These are phyloP conservation scores for Tyto alba DNA, from an alignment of 2,113 vertebrate genomes.

Conservation along the genomic window DNA sequence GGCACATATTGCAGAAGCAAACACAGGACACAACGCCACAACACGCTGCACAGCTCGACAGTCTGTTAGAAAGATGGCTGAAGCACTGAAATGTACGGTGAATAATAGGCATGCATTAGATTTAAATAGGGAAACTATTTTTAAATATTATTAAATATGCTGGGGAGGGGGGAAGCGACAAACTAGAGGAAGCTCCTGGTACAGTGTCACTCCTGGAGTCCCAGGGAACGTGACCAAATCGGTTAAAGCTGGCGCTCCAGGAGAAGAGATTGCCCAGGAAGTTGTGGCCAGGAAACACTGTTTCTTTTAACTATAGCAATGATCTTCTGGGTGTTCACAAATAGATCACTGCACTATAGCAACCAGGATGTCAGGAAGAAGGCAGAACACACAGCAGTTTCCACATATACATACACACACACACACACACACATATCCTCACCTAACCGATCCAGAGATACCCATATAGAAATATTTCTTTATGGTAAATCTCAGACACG, in stretches of 20 bases:
- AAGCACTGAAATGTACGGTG: constrained; percentile 31
- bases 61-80: constrained; percentile 56
- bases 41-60: background rate
- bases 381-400: constrained; percentile 48
- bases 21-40: background rate
- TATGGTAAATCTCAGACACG: background rate
- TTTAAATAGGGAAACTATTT: constrained; percentile 56
- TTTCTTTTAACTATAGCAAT: constrained; percentile 70
- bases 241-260: background rate
- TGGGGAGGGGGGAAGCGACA: background rate
- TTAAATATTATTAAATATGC: constrained; percentile 20
- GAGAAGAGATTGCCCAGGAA: constrained; percentile 69
- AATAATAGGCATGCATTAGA: constrained; percentile 49
- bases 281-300: constrained; percentile 71
- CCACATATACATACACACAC: constrained; percentile 10
- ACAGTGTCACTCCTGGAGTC: background rate
- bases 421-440: background rate
- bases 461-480: background rate
- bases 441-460: background rate
- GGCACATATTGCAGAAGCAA: background rate
- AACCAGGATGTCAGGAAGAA: constrained; percentile 71
- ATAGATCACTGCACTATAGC: constrained; percentile 71
- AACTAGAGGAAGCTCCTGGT: background rate
- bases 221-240: background rate
- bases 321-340: constrained; percentile 73